phyloP scores from a whole-genome alignment of 37 sponge, comb jelly and placozoan species.

The Petrosia ficiformis region DNA sequence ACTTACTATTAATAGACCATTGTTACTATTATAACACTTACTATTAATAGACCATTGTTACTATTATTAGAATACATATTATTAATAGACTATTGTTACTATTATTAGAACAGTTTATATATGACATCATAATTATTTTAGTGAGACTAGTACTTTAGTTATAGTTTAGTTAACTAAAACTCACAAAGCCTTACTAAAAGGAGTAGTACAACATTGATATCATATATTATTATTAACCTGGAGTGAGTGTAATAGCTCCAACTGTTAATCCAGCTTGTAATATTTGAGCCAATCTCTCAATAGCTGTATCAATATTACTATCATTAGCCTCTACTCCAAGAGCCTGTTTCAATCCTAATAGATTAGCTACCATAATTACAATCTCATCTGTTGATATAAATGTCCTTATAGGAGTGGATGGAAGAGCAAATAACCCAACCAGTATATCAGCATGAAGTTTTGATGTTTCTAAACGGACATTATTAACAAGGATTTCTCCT shows the following conservation, averaged over 20 bases:
- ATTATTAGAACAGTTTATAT: too few relatives aligned
- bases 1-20: too few relatives aligned
- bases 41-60: too few relatives aligned
- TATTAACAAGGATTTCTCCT: not conserved
- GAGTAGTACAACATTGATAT: not conserved
- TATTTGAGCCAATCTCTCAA: constrained; percentile 75
- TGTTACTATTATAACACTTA: too few relatives aligned
- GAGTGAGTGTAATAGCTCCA: constrained; percentile 21
- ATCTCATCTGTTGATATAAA: too few relatives aligned
- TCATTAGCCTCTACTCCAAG: not conserved
- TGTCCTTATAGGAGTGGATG: not conserved
- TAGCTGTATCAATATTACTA: not conserved
- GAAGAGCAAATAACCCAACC: constrained; percentile 15
- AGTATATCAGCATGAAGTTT: constrained; percentile 46
- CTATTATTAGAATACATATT: too few relatives aligned
- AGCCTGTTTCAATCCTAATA: not conserved
- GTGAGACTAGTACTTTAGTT: too few relatives aligned
- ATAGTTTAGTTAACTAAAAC: too few relatives aligned
- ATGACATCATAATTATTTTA: too few relatives aligned
- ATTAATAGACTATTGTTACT: too few relatives aligned
- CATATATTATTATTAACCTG: not conserved
- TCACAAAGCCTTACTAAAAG: too few relatives aligned
- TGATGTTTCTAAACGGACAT: constrained; percentile 11
- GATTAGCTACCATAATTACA: not conserved
- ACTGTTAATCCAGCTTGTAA: constrained; percentile 52